A percentile compares a stretch with the other conserved stretches of the same genome.
Conservation (phyloP, 1,140 invertebrate species). For the Magallana ariakensis region DNA sequence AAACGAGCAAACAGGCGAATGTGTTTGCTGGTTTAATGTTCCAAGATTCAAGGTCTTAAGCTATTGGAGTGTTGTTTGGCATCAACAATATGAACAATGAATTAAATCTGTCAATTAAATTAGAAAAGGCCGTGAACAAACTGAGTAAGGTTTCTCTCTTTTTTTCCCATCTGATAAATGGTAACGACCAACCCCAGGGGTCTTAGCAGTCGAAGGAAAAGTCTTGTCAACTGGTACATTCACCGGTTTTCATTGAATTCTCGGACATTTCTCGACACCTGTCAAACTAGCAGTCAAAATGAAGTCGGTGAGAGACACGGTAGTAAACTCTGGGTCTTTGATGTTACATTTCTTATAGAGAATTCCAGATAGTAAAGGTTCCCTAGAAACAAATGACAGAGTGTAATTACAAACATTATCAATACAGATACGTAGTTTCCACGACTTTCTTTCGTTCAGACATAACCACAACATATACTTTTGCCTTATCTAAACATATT, state of each 20-base stretch:
- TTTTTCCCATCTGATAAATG: background rate
- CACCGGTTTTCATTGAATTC: background rate
- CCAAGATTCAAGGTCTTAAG: conserved; percentile 13
- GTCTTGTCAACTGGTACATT: conserved; percentile 12
- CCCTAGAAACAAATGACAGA: too few species aligned
- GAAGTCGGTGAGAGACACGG: background rate
- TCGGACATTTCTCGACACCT: background rate
- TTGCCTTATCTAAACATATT: too few species aligned
- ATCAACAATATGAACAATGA: conserved; percentile 33
- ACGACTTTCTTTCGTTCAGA: too few species aligned
- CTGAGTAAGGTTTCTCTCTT: background rate
- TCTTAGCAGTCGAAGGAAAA: background rate
- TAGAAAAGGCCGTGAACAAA: background rate
- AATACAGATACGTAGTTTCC: too few species aligned
- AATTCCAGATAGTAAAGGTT: background rate
- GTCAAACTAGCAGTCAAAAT: background rate
- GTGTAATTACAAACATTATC: too few species aligned
- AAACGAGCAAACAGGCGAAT: conserved; percentile 31
- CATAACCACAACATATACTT: too few species aligned
- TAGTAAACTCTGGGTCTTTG: background rate
- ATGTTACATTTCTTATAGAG: background rate
- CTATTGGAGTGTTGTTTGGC: background rate
- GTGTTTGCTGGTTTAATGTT: conserved; percentile 25
- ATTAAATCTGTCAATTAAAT: conserved; percentile 35
- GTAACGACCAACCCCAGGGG: background rate